A percentile compares a stretch with the other conserved stretches of the same genome.
phyloP scores from a whole-genome alignment of 2,888 invertebrate genomes.

The Callosobruchus maculatus region DNA sequence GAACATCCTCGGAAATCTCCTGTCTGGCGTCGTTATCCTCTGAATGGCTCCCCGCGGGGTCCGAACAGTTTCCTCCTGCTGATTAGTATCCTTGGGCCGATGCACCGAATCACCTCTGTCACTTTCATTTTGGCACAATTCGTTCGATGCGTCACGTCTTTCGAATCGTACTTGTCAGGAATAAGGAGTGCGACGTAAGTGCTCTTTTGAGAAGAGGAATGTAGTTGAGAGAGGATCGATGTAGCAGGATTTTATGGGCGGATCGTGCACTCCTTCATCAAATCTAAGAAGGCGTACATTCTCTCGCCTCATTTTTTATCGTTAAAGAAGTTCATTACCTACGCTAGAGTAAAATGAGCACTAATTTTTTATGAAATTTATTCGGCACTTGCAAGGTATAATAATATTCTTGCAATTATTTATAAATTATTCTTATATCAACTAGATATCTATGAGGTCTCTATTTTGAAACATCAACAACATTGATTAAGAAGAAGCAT shows the following conservation, averaged over 20 bases:
- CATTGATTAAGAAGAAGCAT: too few relatives aligned
- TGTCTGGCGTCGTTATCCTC: slow-evolving; percentile 10
- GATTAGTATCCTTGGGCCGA: neutral
- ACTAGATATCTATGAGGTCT: too few relatives aligned
- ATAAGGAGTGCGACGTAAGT: neutral
- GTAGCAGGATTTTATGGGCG: neutral
- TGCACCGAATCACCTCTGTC: neutral
- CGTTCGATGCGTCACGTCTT: neutral
- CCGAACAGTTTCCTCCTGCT: neutral
- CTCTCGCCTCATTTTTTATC: too few relatives aligned
- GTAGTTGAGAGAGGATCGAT: neutral
- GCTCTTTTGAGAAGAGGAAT: neutral
- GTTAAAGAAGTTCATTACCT: too few relatives aligned
- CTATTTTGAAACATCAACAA: too few relatives aligned
- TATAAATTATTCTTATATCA: too few relatives aligned
- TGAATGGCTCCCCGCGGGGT: neutral
- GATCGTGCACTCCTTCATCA: too few relatives aligned
- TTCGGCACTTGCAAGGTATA: too few relatives aligned
- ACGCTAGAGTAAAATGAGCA: too few relatives aligned
- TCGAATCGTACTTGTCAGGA: neutral
- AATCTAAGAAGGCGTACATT: too few relatives aligned
- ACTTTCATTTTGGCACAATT: neutral
- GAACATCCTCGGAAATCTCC: slow-evolving; percentile 50
- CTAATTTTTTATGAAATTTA: too few relatives aligned
- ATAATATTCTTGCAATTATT: too few relatives aligned